These are phyloP conservation scores for Eupeodes corollae DNA, from an alignment of 1,140 invertebrate genomes.

Conservation along the genomic window DNA sequence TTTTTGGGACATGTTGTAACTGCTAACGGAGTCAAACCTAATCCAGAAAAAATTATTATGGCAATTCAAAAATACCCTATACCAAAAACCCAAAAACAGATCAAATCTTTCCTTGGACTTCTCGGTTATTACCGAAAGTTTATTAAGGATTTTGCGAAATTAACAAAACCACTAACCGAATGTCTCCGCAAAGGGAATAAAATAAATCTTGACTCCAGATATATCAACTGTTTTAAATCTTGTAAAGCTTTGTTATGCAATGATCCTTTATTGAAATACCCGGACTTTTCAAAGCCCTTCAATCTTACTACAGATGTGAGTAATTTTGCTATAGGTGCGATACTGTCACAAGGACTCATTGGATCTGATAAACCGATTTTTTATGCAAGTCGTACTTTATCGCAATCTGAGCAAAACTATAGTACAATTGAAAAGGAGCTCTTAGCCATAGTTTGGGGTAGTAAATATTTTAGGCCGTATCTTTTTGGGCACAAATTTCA, in stretches of 20 bases:
- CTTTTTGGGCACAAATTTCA: slow-evolving; percentile 26
- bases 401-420: slow-evolving; percentile 32
- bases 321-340: slow-evolving; percentile 15
- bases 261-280: slow-evolving; percentile 26
- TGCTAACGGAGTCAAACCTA: slow-evolving; percentile 18
- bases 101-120: slow-evolving; percentile 10
- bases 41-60: slow-evolving; percentile 15
- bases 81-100: slow-evolving; percentile 10
- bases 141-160: slow-evolving; percentile 12
- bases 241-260: no score
- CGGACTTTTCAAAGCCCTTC: slow-evolving; percentile 27
- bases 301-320: slow-evolving; percentile 17
- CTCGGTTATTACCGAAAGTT: slow-evolving; percentile 13
- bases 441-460: slow-evolving; percentile 29
- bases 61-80: slow-evolving; percentile 10
- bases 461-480: slow-evolving; percentile 37
- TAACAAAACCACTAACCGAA: neutral
- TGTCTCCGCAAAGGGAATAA: no score
- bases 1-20: slow-evolving; percentile 30
- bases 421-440: slow-evolving; percentile 28
- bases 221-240: no score
- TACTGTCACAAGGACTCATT: slow-evolving; percentile 23
- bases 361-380: slow-evolving; percentile 28
- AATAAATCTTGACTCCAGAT: no score
- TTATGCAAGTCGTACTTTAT: slow-evolving; percentile 34